Evolutionary conservation across 92 coral and sea anemone genomes (phyloP), one percentile per base, ranked within the genome.

Genomic region (Blastomussa wellsi): DNA sequence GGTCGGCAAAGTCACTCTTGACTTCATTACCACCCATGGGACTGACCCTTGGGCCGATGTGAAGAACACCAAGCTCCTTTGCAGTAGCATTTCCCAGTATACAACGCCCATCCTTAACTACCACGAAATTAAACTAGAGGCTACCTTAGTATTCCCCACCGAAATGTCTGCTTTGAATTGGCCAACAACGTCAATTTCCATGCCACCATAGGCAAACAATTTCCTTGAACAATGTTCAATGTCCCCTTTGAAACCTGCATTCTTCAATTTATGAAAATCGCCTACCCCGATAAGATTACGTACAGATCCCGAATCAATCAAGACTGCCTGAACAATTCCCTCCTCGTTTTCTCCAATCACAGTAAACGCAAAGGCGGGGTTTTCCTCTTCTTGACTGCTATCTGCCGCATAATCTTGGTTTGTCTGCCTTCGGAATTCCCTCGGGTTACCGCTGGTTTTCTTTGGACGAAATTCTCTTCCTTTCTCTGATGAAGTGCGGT

Each of bases 251-350:
- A 90, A 66, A 71, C 93, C 90, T 7, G 69, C 55, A 67, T 77
- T 66, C 57, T 74, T 44, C 87, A 79, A 33, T 71, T 86, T 80
- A 44, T 86, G 38, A 74, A 70, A 87, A 69, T 86, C 86, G 20
- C 79, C 76, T 28, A 73, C 77, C 72, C 86, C 79, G 24, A 87
- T 90, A 78, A 91, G 86, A 78, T 91, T 91, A 77, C 88, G 85
- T 73, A 85, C 92, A 35, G 94, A 91, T 37, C 92, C 94, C 74
- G 90, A 88, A 81, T 91, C 57, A 49, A 49, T 49, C 57, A 49
- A 49, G 16, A 49, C 57, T 49, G 8, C 57, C 57, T 49, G 57
- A 49, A 49, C 57, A 49, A 49, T 49, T 8, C 57, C 57, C 57
- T 49, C 57, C 57, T 49, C 57, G 32, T 78, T 78, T 60, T 78